These are phyloP conservation scores for Quadriops clusia DNA, from an alignment of 2,888 invertebrate species.

Conservation along the genomic window DNA sequence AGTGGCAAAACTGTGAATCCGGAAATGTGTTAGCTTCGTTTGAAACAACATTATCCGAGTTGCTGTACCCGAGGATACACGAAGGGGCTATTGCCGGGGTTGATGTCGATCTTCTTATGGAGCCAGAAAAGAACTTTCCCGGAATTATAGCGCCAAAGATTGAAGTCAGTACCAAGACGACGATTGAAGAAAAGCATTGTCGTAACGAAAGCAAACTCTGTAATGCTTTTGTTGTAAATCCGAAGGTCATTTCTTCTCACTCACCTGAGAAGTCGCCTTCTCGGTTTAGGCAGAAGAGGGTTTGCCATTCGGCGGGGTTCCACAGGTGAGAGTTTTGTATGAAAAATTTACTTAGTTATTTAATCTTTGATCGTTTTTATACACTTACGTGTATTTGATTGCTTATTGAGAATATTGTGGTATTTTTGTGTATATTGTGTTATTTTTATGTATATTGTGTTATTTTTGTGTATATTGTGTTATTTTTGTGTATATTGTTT, in stretches of 20 bases:
- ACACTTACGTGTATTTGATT: slow-evolving; percentile 1
- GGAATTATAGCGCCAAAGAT: slow-evolving; percentile 59
- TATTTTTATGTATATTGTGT: no score
- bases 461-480: no score
- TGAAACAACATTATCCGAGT: slow-evolving; percentile 49
- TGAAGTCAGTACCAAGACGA: slow-evolving; percentile 54
- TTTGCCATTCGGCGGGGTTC: slow-evolving; percentile 42
- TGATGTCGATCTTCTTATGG: slow-evolving; percentile 55
- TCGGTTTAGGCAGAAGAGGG: slow-evolving; percentile 36
- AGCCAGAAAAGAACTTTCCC: slow-evolving; percentile 52
- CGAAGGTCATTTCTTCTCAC: slow-evolving; percentile 34
- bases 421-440: no score
- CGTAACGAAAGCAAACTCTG: slow-evolving; percentile 16
- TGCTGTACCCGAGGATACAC: slow-evolving; percentile 49
- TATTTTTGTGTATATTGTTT: no score
- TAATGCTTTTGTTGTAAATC: slow-evolving; percentile 29
- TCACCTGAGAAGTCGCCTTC: slow-evolving; percentile 11
- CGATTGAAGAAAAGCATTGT: slow-evolving; percentile 47
- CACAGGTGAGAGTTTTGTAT: no score
- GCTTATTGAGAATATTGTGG: no score
- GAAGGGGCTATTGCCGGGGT: slow-evolving; percentile 45
- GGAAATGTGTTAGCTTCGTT: slow-evolving; percentile 50
- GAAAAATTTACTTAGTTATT: no score
- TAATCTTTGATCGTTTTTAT: no score
- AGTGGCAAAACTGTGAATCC: slow-evolving; percentile 42